Conservation (phyloP, 2,797 vertebrate genomes). For the Helostoma temminkii region DNA sequence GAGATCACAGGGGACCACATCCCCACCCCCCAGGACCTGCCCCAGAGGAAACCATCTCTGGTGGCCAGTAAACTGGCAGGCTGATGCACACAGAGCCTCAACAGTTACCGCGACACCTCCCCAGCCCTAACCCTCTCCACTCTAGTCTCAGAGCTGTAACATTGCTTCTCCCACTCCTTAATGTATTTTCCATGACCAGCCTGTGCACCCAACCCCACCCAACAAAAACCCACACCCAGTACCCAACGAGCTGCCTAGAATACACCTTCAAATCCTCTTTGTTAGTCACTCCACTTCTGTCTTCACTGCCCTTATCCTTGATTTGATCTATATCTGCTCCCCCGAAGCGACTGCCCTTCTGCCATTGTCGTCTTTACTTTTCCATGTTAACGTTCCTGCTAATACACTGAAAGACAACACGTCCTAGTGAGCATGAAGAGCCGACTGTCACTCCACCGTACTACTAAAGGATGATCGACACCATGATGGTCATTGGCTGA, state of each 20-base stretch:
- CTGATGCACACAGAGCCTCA: slow-evolving; percentile 81
- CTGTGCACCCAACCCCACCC: slow-evolving; percentile 81
- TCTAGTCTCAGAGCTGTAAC: slow-evolving; percentile 73
- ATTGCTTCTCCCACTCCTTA: slow-evolving; percentile 47
- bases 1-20: slow-evolving; percentile 99
- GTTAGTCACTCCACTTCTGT: slow-evolving; percentile 18
- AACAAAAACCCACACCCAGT: slow-evolving; percentile 88
- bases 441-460: slow-evolving; percentile 84
- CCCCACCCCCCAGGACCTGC: slow-evolving; percentile 98
- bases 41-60: slow-evolving; percentile 97
- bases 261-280: slow-evolving; percentile 66
- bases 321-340: slow-evolving; percentile 76
- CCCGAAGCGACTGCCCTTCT: slow-evolving; percentile 71
- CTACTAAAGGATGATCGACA: slow-evolving; percentile 57
- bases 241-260: slow-evolving; percentile 89
- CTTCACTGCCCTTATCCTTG: slow-evolving; percentile 21
- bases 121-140: slow-evolving; percentile 62
- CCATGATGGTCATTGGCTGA: slow-evolving; percentile 26
- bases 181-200: slow-evolving; percentile 29
- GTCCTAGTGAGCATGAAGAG: slow-evolving; percentile 76
- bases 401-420: slow-evolving; percentile 85
- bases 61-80: slow-evolving; percentile 98
- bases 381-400: too few species aligned
- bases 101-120: slow-evolving; percentile 38
- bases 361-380: slow-evolving; percentile 38